phyloP scores from a whole-genome alignment of 2,888 invertebrate genomes.

The Tenthredo scrophulariae region DNA sequence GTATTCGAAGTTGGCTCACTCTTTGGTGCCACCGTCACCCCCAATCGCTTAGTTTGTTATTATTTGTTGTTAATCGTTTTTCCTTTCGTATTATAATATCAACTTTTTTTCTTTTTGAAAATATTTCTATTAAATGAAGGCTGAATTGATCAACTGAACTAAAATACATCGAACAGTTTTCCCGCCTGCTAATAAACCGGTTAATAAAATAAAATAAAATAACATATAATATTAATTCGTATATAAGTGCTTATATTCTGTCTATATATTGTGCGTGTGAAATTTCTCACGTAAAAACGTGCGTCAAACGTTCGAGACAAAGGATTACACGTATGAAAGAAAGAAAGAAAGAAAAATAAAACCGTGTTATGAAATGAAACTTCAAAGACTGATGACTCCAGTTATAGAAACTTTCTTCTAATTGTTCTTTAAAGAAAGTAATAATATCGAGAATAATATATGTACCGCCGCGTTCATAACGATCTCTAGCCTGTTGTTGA shows the following conservation, averaged over 20 bases:
- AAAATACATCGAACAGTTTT: neutral
- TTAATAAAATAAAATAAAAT: neutral
- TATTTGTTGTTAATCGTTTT: neutral
- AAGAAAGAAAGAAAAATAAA: neutral
- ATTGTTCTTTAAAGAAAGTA: neutral
- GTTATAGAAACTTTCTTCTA: neutral
- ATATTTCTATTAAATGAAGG: neutral
- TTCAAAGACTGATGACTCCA: neutral
- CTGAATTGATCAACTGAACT: neutral
- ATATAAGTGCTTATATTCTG: neutral
- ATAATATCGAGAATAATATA: no score
- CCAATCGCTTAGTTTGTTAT: constrained; percentile 6
- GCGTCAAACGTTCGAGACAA: neutral
- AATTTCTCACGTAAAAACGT: neutral
- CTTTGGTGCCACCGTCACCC: neutral
- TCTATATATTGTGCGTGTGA: neutral
- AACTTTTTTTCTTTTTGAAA: neutral
- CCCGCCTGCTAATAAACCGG: neutral
- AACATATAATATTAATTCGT: neutral
- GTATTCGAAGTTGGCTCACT: neutral
- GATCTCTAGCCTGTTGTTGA: neutral
- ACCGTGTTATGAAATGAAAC: neutral
- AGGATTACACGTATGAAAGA: neutral
- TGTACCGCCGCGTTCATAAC: neutral
- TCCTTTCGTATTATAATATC: no score